phyloP scores from a whole-genome alignment of 2,113 vertebrate species.

The Pseudopodoces humilis region DNA sequence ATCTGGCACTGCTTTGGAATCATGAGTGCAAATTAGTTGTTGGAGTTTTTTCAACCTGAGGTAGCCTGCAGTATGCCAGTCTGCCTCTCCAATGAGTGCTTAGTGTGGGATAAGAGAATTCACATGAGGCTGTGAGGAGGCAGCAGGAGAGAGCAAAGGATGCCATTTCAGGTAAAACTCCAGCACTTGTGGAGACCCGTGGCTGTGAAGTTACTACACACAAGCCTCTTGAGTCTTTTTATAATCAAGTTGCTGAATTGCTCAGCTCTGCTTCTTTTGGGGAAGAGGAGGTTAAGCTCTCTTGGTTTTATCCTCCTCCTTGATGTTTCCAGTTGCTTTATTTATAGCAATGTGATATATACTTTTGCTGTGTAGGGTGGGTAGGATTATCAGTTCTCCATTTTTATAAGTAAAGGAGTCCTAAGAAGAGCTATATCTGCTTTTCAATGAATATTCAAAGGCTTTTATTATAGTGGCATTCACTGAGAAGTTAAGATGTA shows the following conservation, averaged over 20 bases:
- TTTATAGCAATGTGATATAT: background rate
- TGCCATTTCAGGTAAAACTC: background rate
- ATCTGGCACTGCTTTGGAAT: background rate
- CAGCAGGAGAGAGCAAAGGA: background rate
- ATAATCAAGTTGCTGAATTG: background rate
- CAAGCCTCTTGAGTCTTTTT: background rate
- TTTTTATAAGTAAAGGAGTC: background rate
- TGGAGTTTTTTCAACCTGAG: background rate
- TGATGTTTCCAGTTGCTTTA: background rate
- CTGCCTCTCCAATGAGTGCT: background rate
- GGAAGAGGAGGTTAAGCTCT: background rate
- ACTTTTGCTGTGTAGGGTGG: background rate
- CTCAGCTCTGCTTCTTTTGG: background rate
- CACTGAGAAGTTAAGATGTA: background rate
- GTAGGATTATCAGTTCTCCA: background rate
- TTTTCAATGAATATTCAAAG: background rate
- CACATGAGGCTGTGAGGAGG: background rate
- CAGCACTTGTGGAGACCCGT: accelerated
- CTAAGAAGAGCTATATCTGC: background rate
- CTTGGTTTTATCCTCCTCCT: background rate
- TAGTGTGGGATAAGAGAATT: background rate
- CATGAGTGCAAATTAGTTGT: background rate
- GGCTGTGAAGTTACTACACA: background rate
- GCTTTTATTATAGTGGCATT: background rate
- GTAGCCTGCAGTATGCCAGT: background rate